A percentile compares a stretch with the other conserved stretches of the same genome.
These are phyloP conservation scores for Lutjanus erythropterus DNA, from an alignment of 2,113 vertebrate species.

Conservation along the genomic window DNA sequence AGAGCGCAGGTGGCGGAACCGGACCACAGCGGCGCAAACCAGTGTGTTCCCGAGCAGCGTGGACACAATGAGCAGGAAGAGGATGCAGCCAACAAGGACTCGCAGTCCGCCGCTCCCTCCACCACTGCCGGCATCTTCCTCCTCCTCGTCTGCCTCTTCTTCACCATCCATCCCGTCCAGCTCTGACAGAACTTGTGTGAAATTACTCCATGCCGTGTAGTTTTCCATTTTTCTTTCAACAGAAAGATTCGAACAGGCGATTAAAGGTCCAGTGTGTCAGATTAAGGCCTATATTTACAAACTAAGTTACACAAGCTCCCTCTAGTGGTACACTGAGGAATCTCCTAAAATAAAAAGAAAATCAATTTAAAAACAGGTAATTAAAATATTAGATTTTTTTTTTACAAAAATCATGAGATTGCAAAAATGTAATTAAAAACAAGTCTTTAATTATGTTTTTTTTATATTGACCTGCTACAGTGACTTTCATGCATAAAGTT, in stretches of 20 bases:
- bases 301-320: too few relatives aligned
- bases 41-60: conserved; percentile 86
- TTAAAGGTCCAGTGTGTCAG: too few relatives aligned
- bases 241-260: background rate
- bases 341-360: too few relatives aligned
- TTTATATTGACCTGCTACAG: too few relatives aligned
- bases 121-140: conserved; percentile 14
- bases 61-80: conserved; percentile 86
- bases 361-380: too few relatives aligned
- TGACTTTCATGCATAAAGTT: too few relatives aligned
- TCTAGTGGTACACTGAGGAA: too few relatives aligned
- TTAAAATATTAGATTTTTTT: too few relatives aligned
- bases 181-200: conserved; percentile 67
- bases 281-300: too few relatives aligned
- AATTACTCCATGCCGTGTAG: conserved; percentile 62
- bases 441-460: too few relatives aligned
- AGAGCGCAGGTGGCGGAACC: conserved; percentile 84
- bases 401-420: too few relatives aligned
- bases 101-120: conserved; percentile 57
- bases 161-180: conserved; percentile 40
- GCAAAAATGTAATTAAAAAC: too few relatives aligned
- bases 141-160: conserved; percentile 40
- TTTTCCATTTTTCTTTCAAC: conserved; percentile 68
- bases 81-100: conserved; percentile 83
- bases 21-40: conserved; percentile 84